These are phyloP conservation scores for Aphis craccivora DNA, from an alignment of 1,140 invertebrate genomes.

Conservation along the genomic window DNA sequence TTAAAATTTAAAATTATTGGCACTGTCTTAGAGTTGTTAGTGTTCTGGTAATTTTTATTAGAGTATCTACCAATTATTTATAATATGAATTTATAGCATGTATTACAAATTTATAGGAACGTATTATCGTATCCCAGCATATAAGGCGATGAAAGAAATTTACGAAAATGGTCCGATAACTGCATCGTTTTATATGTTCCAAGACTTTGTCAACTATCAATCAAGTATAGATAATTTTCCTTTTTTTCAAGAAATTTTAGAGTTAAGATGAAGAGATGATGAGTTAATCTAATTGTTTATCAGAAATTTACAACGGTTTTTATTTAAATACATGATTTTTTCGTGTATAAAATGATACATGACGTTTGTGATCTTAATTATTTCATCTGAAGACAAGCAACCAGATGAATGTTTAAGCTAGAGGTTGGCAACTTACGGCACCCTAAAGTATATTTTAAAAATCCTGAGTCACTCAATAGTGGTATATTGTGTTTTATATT, in stretches of 20 bases:
- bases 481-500: too few species aligned
- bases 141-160: constrained; percentile 59
- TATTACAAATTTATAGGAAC: neutral
- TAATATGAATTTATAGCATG: neutral
- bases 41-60: neutral
- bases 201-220: constrained; percentile 65
- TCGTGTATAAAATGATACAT: neutral
- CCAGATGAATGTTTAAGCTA: too few species aligned
- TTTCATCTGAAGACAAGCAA: neutral
- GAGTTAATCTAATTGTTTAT: neutral
- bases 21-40: too few species aligned
- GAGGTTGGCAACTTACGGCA: too few species aligned
- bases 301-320: neutral
- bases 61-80: neutral
- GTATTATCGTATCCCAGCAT: constrained; percentile 35
- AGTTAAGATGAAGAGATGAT: neutral
- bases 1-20: neutral
- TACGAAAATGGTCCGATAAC: constrained; percentile 67
- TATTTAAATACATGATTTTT: neutral
- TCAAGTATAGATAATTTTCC: constrained; percentile 63
- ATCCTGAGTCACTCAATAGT: too few species aligned
- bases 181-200: constrained; percentile 67
- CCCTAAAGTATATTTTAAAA: too few species aligned
- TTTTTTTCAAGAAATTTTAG: neutral
- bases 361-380: neutral